Conservation (phyloP, 2,797 vertebrate species). For the Eulemur coronatus region DNA sequence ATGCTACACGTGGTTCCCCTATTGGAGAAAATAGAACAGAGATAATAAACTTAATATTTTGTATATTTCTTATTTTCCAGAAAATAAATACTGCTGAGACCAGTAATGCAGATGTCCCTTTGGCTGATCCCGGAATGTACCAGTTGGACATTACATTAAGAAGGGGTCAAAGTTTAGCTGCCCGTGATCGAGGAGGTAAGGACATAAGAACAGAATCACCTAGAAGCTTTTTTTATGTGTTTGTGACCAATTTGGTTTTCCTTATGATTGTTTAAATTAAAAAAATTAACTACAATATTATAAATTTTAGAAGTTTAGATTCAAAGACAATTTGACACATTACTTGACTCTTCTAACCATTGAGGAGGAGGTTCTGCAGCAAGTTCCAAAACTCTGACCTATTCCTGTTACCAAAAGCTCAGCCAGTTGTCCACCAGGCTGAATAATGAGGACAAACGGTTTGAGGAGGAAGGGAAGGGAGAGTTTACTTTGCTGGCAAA, state of each 20-base stretch:
- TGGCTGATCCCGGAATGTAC: conserved; percentile 92
- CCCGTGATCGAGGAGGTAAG: conserved; percentile 95
- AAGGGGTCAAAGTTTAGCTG: conserved; percentile 95
- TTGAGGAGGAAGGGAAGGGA: too few species aligned
- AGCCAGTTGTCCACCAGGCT: too few species aligned
- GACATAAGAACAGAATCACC: background rate
- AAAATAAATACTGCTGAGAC: conserved; percentile 88
- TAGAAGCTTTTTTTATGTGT: background rate
- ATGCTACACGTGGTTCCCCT: background rate
- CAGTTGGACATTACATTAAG: conserved; percentile 94
- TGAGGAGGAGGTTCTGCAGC: background rate
- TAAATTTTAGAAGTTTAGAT: background rate
- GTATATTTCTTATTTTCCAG: conserved; percentile 82
- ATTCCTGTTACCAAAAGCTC: background rate
- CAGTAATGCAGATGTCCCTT: conserved; percentile 90
- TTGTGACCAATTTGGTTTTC: background rate
- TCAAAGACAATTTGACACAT: background rate
- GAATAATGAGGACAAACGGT: too few species aligned
- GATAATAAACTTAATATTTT: conserved; percentile 34
- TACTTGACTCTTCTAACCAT: background rate
- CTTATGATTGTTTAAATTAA: background rate
- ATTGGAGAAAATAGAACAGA: background rate
- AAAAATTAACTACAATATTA: background rate
- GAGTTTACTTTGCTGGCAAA: too few species aligned
- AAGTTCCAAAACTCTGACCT: background rate